Percentiles rank a stretch among this genome's conserved stretches.
phyloP scores from a whole-genome alignment of 2,113 vertebrate genomes.

The Calidris pygmaea region DNA sequence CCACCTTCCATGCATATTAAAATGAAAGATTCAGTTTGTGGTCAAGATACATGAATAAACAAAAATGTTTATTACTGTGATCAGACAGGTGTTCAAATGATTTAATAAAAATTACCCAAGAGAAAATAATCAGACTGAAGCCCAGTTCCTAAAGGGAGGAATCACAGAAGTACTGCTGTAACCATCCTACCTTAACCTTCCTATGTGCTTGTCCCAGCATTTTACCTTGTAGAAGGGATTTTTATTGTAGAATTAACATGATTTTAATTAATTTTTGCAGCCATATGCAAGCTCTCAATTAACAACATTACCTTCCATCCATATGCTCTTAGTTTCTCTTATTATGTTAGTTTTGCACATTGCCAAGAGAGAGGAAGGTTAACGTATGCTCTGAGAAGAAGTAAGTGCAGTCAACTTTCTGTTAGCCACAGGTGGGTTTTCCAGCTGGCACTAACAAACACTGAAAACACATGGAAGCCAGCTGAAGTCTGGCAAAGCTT shows the following conservation, averaged over 20 bases:
- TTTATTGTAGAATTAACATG: slow-evolving; percentile 13
- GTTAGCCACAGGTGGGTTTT: background rate
- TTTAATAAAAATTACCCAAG: background rate
- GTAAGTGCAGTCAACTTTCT: background rate
- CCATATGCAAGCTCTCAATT: slow-evolving; percentile 16
- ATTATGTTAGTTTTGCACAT: slow-evolving; percentile 1
- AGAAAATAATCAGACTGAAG: background rate
- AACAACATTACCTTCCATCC: slow-evolving; percentile 9
- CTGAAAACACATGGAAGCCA: background rate
- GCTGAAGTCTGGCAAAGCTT: background rate
- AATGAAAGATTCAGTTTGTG: background rate
- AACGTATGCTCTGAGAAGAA: background rate
- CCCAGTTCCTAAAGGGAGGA: background rate
- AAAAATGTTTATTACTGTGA: background rate
- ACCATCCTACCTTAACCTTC: background rate
- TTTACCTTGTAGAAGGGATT: slow-evolving; percentile 20
- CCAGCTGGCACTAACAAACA: background rate
- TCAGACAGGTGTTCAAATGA: background rate
- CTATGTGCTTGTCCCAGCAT: background rate
- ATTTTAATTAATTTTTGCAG: slow-evolving; percentile 55
- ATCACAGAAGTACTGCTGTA: background rate
- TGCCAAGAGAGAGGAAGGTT: background rate
- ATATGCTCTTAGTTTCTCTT: slow-evolving; percentile 5
- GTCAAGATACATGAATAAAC: background rate
- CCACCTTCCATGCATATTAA: background rate